Percentiles rank a stretch among this genome's conserved stretches.
These are phyloP conservation scores for Pachycephus smyrnensis DNA, from an alignment of 2,888 invertebrate species.

Conservation along the genomic window DNA sequence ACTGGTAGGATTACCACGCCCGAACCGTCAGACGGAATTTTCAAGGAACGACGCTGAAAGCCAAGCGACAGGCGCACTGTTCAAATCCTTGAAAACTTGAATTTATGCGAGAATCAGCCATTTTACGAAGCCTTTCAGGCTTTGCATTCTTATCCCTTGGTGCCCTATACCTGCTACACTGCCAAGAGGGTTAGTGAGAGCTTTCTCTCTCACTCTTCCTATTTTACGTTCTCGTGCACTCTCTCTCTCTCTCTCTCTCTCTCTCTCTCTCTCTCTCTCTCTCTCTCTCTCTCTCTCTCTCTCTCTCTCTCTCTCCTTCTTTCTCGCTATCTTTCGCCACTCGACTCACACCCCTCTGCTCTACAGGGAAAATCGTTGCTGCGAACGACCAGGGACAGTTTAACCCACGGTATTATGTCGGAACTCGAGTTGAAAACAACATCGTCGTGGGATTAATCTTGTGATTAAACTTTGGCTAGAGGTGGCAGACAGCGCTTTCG, in stretches of 20 bases:
- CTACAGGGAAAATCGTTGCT: slow-evolving; percentile 14
- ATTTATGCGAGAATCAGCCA: slow-evolving; percentile 43
- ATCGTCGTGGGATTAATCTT: slow-evolving; percentile 8
- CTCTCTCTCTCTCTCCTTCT: not conserved
- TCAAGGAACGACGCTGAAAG: slow-evolving; percentile 7
- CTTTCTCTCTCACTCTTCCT: not conserved
- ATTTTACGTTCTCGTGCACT: not conserved
- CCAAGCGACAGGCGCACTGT: not conserved
- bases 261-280: not conserved
- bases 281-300: not conserved
- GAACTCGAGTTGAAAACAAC: slow-evolving; percentile 24
- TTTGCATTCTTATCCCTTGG: not conserved
- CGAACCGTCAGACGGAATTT: not conserved
- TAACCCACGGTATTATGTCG: slow-evolving; percentile 23
- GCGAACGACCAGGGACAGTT: slow-evolving; percentile 22
- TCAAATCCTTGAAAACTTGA: slow-evolving; percentile 26
- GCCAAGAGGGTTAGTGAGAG: not conserved
- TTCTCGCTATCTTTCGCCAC: slow-evolving; percentile 21
- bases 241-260: not conserved
- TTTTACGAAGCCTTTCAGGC: slow-evolving; percentile 24
- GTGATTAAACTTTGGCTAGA: not conserved
- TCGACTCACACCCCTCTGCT: slow-evolving; percentile 5
- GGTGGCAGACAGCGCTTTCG: not conserved
- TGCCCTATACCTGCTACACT: not conserved
- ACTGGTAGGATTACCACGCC: not conserved